Evolutionary conservation across 1,140 invertebrate species (phyloP).

Genomic region (Radopholus similis): DNA sequence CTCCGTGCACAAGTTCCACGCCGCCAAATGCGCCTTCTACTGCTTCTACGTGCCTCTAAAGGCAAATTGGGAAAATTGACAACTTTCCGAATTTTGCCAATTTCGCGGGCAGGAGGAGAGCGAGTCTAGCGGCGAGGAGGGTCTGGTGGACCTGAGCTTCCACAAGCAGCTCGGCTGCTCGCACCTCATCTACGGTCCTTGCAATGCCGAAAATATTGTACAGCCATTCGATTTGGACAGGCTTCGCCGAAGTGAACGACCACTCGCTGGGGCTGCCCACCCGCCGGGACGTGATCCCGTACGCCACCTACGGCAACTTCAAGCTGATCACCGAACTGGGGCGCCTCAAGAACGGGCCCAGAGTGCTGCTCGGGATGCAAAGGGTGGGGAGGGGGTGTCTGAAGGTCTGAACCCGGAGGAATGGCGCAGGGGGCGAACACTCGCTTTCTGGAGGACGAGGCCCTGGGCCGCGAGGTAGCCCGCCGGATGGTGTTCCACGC

Average conservation of each 20-base stretch:
- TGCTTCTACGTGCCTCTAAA: conserved; percentile 12
- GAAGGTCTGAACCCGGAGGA: background rate
- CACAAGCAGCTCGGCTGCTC: conserved; percentile 8
- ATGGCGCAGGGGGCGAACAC: background rate
- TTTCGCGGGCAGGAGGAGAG: background rate
- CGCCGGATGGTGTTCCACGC: conserved; percentile 16
- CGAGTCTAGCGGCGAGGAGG: background rate
- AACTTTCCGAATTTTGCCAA: background rate
- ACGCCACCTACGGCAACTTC: conserved; percentile 7
- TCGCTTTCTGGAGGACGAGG: background rate
- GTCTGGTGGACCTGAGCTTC: conserved; percentile 5
- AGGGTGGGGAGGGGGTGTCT: background rate
- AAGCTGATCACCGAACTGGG: conserved; percentile 1
- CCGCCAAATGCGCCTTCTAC: conserved; percentile 5
- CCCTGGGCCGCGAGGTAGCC: background rate
- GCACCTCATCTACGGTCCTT: conserved; percentile 7
- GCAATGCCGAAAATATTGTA: background rate
- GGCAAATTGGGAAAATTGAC: no score
- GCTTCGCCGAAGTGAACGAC: conserved; percentile 1
- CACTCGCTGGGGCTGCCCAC: background rate
- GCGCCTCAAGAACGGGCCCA: background rate
- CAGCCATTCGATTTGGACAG: background rate
- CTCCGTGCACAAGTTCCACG: conserved; percentile 1
- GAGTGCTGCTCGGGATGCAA: conserved; percentile 3
- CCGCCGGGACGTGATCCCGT: background rate